These are phyloP conservation scores for Melanocharis versteri DNA, from an alignment of 2,113 vertebrate genomes.

Conservation along the genomic window DNA sequence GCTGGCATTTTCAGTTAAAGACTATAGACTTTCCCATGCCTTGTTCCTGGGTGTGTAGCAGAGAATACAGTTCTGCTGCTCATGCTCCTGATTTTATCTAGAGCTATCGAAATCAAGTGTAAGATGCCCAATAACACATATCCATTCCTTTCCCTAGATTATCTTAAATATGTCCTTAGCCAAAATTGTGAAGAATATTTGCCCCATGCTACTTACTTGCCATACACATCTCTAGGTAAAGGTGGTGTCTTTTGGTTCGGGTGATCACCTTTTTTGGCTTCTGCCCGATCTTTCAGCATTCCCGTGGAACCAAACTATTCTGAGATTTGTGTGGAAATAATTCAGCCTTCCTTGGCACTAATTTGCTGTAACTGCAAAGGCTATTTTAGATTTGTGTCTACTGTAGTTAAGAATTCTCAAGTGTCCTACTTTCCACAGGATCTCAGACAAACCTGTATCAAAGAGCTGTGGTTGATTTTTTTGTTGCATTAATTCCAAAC, in stretches of 20 bases:
- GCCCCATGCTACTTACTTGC: neutral
- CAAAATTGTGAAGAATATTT: neutral
- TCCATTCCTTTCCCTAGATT: neutral
- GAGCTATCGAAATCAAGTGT: neutral
- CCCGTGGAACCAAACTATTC: neutral
- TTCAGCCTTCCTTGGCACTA: neutral
- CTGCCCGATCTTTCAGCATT: neutral
- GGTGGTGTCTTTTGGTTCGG: neutral
- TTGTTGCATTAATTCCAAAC: neutral
- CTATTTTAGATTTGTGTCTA: neutral
- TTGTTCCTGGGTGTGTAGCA: neutral
- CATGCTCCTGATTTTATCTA: neutral
- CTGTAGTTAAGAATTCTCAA: conserved; percentile 6
- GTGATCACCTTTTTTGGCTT: neutral
- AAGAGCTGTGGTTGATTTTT: conserved; percentile 1
- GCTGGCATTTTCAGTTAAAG: neutral
- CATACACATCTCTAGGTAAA: neutral
- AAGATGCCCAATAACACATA: neutral
- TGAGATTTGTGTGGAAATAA: neutral
- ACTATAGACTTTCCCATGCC: neutral
- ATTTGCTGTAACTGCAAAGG: neutral
- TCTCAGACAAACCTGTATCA: conserved; percentile 7
- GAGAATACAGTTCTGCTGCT: neutral
- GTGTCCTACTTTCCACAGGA: neutral
- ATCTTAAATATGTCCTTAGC: neutral